Base-by-base conservation (phyloP, 2,113 vertebrate genomes). In the Nesoenas mayeri region DNA sequence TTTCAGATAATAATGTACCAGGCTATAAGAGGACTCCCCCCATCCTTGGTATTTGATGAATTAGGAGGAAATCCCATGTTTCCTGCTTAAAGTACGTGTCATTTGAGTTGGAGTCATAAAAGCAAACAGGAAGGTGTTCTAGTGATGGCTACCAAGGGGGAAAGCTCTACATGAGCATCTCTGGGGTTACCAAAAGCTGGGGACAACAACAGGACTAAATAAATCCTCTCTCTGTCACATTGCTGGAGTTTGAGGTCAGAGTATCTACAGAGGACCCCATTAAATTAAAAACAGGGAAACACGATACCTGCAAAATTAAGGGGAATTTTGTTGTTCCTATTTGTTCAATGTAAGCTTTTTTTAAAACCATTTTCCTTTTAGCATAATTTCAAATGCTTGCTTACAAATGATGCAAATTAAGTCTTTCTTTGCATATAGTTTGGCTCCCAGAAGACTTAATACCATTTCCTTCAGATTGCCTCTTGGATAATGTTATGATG, bases 351-450 rank as follows among this genome's bases (percentile, higher is more conserved):
- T 36, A 67, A 79, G 69, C 24, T 87, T 87, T n/a, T n/a, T 40
- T 90, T 71, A 57, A 7, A 89, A 74, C 32, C 36, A 9, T 69
- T 88, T 93, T 53, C 36, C 40, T 79, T 94, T 81, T 62, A 81
- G 40, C 53, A 34, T 54, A n/a, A 64, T 74, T 82, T 86, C 70
- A 89, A 77, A 86, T 75, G 65, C 34, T 53, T 42, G 31, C 48
- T 81, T 85, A 86, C 56, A 96, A 91, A 78, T 70, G 48, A 91
- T 97, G 67, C 51, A 95, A 94, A 97, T 96, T 50, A 95, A 97
- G 69, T 64, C 44, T 85, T 48, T 82, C 86, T 95, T 93, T 79
- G 79, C 79, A 79, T 85, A 83, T 66, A 95, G 66, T 62, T 88
- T 94, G 56, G 72, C 79, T 89, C 66, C 91, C 89, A 96, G 70